These are phyloP conservation scores for Chaenogobius annularis DNA, from an alignment of 2,113 vertebrate species.

Conservation along the genomic window DNA sequence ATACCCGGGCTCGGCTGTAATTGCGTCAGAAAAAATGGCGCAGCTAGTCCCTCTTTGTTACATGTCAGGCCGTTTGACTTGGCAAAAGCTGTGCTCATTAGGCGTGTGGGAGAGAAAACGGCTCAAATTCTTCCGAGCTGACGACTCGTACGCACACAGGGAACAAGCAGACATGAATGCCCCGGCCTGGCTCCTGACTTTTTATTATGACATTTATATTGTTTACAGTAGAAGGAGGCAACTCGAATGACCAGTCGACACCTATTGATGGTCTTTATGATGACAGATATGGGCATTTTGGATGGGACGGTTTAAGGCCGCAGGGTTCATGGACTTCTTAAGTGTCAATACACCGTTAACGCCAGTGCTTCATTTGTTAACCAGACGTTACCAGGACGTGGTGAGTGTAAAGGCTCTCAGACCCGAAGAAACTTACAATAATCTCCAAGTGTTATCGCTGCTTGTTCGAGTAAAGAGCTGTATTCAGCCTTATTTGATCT, in stretches of 20 bases:
- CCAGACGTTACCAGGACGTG: no score
- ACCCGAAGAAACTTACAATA: no score
- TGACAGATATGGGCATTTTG: background rate
- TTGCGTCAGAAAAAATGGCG: conserved; percentile 84
- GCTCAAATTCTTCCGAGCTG: conserved; percentile 66
- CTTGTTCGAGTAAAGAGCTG: no score
- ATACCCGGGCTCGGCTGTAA: conserved; percentile 86
- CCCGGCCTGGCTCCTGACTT: background rate
- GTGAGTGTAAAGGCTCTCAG: no score
- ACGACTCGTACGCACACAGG: conserved; percentile 36
- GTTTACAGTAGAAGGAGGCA: background rate
- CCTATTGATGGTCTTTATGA: background rate
- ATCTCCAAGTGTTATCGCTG: no score
- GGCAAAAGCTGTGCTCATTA: conserved; percentile 67
- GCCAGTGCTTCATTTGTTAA: no score
- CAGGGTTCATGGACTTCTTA: no score
- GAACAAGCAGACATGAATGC: conserved; percentile 17
- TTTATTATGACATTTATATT: background rate
- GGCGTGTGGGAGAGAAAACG: conserved; percentile 63
- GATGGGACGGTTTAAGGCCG: background rate
- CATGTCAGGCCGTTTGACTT: conserved; percentile 70
- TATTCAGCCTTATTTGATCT: no score
- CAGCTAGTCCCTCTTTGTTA: conserved; percentile 63
- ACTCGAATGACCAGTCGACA: background rate
- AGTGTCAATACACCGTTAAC: no score